Evolutionary conservation across 2,113 vertebrate genomes (phyloP), one percentile per base, ranked within the genome.

Genomic region (Sylvia atricapilla): DNA sequence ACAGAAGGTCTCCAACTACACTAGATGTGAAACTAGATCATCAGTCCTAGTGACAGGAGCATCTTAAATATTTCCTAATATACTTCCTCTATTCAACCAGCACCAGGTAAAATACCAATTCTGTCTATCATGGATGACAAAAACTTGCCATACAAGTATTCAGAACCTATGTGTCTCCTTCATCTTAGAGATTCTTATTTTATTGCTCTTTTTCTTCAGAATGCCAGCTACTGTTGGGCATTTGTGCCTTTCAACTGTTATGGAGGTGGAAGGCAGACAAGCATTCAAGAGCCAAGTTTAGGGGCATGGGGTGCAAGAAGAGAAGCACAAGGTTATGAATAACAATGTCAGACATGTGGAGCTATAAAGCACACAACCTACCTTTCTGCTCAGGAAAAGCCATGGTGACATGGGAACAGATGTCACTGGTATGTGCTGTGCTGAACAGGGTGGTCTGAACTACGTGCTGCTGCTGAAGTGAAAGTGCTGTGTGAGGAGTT

Each of bases 171-270:
- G 77, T 25, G 25, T 53, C 72, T 95, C 87, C 90, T 78, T 91
- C 39, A 56, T 89, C 78, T 93, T 91, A 70, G 55, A 95, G 77
- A 86, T 68, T 53, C 70, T 69, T 93, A 79, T 86, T 96, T 95
- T 85, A 84, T 52, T 84, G 46, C 80, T 92, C 49, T 95, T 97
- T 96, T 97, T 75, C 90, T 96, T 72, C 94, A 94, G 93, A 97
- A 96, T 95, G 86, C 92, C 93, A 96, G 93, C 94, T 90, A 60
- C 93, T 97, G 41, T 50, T 94, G 94, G 96, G 91, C 89, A 97
- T 96, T 98, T 97, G 91, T 96, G 88, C 87, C 23, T 89, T 85
- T 98, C 96, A 98, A 97, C 96, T 98, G 96, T 97, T 97, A 91
- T 2, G 6, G 59, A 91, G 78, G 87, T 77, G 55, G 85, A 86